These are phyloP conservation scores for Hylia prasina DNA, from an alignment of 2,113 vertebrate species.

Conservation along the genomic window DNA sequence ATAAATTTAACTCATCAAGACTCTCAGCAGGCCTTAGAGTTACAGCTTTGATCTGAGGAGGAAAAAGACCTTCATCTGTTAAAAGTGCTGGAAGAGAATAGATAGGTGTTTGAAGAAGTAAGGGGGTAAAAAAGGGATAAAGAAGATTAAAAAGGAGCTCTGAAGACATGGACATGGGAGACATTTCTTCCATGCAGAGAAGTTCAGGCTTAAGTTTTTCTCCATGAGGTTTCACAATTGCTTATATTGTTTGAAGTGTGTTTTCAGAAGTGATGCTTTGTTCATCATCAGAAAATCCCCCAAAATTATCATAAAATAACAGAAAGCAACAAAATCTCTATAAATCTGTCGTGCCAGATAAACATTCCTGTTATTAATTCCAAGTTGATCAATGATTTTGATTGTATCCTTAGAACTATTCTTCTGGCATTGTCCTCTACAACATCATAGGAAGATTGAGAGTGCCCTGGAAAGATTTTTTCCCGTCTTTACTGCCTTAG, in stretches of 20 bases:
- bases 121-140: background rate
- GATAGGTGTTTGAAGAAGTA: background rate
- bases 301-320: background rate
- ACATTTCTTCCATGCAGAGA: background rate
- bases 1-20: background rate
- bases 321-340: background rate
- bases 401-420: background rate
- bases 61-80: background rate
- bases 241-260: background rate
- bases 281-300: background rate
- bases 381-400: background rate
- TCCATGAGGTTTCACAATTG: background rate
- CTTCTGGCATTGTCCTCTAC: background rate
- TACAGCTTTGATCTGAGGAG: background rate
- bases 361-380: background rate
- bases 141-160: background rate
- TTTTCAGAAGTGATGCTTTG: background rate
- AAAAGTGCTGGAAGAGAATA: background rate
- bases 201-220: background rate
- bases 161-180: background rate
- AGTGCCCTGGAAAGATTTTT: background rate
- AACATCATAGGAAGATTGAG: background rate
- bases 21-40: background rate
- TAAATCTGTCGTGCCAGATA: background rate
- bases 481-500: background rate